phyloP scores from a whole-genome alignment of 2,797 vertebrate genomes.

The Alca torda region DNA sequence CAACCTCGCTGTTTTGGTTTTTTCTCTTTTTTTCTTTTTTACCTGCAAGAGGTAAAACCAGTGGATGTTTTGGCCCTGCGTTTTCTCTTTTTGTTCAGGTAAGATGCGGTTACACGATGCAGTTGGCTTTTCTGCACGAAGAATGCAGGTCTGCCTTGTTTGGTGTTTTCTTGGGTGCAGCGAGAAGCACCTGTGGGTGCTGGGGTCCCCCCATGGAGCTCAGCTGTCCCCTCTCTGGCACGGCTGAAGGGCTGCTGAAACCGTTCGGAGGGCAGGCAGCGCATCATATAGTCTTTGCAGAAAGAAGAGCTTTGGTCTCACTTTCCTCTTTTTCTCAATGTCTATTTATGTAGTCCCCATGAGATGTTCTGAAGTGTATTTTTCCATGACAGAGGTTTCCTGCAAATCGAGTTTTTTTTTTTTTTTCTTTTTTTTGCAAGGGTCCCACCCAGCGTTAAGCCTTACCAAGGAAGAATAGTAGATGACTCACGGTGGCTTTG shows the following conservation, averaged over 20 bases:
- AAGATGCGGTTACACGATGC: background rate
- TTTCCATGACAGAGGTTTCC: conserved; percentile 50
- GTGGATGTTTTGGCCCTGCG: background rate
- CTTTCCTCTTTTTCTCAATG: background rate
- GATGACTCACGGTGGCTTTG: conserved; percentile 22
- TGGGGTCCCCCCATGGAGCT: background rate
- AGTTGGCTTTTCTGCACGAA: background rate
- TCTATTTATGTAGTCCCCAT: background rate
- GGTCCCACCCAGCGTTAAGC: background rate
- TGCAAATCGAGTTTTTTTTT: background rate
- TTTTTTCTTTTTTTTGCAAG: background rate
- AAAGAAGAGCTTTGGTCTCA: background rate
- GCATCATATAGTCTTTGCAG: background rate
- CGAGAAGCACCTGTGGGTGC: background rate
- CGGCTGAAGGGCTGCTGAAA: background rate
- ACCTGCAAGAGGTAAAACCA: background rate
- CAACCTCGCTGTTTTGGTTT: fast-evolving
- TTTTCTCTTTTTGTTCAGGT: background rate
- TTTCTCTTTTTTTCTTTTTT: background rate
- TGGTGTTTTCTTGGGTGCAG: background rate
- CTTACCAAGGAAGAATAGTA: background rate
- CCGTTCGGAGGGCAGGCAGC: background rate
- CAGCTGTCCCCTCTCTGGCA: background rate
- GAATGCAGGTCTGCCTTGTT: background rate
- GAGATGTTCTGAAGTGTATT: conserved; percentile 4